Evolutionary conservation across 2,888 invertebrate species (phyloP).

Genomic region (Eudemis profundana): DNA sequence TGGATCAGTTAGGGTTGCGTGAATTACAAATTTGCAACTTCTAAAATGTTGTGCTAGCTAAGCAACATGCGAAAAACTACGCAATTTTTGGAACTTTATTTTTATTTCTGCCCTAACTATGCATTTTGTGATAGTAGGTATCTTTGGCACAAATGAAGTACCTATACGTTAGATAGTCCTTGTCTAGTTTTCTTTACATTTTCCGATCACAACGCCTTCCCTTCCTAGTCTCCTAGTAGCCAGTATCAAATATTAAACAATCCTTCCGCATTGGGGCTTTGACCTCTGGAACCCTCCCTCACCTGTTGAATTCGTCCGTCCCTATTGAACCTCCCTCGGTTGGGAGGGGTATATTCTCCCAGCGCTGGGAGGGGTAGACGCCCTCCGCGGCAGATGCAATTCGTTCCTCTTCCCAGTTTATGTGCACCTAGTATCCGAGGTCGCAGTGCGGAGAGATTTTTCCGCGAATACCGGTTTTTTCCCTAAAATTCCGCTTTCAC

Average conservation of each 20-base stretch:
- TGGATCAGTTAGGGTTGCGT: too few relatives aligned
- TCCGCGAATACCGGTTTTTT: conserved; percentile 54
- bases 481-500: neutral
- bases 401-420: conserved; percentile 35
- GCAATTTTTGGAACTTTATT: too few relatives aligned
- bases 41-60: too few relatives aligned
- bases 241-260: conserved; percentile 36
- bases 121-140: too few relatives aligned
- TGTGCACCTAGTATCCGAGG: conserved; percentile 62
- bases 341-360: neutral
- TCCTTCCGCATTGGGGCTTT: conserved; percentile 43
- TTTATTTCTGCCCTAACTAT: too few relatives aligned
- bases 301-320: conserved; percentile 33
- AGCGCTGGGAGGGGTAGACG: neutral
- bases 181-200: conserved; percentile 3
- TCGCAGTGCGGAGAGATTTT: conserved; percentile 72
- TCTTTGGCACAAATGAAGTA: too few relatives aligned
- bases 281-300: conserved; percentile 38
- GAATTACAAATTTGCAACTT: too few relatives aligned
- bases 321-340: conserved; percentile 11
- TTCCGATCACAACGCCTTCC: neutral
- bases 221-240: conserved; percentile 25
- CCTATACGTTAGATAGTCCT: neutral
- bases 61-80: too few relatives aligned
- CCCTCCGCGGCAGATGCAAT: conserved; percentile 3